Percentiles rank a stretch among this genome's conserved stretches.
These are phyloP conservation scores for Anthopleura sola DNA, from an alignment of 64 coral and sea anemone genomes.

Conservation along the genomic window DNA sequence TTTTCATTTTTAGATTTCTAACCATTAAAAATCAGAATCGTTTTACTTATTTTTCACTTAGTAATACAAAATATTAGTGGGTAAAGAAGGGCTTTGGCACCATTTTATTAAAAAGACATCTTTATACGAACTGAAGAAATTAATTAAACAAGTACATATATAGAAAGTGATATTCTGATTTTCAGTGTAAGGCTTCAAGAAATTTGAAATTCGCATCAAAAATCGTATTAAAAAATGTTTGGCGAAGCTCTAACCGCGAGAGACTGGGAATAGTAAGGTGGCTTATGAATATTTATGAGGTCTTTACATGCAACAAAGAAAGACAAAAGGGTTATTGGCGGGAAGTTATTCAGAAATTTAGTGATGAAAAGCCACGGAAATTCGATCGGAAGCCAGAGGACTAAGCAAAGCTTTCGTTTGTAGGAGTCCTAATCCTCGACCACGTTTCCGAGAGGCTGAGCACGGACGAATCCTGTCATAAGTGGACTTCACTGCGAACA, in stretches of 20 bases:
- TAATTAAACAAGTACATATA: no score
- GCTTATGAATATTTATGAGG: neutral
- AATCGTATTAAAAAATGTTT: neutral
- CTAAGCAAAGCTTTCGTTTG: neutral
- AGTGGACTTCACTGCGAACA: neutral
- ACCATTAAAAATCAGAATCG: no score
- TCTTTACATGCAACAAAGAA: neutral
- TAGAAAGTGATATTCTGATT: no score
- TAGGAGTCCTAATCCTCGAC: neutral
- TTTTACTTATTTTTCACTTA: no score
- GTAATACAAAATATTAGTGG: no score
- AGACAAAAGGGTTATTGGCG: constrained; percentile 30
- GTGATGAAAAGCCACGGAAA: constrained; percentile 24
- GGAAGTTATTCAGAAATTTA: constrained; percentile 14
- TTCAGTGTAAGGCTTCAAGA: neutral
- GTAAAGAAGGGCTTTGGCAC: no score
- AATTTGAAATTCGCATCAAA: neutral
- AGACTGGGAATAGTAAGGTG: neutral
- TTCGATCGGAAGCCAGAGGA: constrained; percentile 1
- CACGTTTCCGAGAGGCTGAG: neutral
- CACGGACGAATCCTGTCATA: neutral
- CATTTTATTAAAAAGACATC: no score
- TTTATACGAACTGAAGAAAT: no score
- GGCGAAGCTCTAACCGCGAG: neutral
- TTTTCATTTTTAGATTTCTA: neutral